Evolutionary conservation across 2,113 vertebrate species (phyloP).

Genomic region (Mellivora capensis): DNA sequence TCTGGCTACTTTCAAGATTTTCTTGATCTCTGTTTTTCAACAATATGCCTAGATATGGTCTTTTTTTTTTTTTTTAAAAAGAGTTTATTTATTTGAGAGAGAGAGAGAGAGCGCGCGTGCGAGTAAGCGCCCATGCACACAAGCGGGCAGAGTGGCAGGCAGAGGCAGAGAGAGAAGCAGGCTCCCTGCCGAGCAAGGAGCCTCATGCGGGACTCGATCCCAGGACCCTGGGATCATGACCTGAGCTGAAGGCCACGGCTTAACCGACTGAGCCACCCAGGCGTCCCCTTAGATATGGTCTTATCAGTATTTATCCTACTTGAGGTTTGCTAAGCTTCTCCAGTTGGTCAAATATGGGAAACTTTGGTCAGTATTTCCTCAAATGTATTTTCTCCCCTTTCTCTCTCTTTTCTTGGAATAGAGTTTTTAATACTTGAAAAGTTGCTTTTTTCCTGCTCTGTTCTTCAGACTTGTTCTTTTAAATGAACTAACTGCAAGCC

Average conservation of each 20-base stretch:
- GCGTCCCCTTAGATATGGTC: background rate
- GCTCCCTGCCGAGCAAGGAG: no score
- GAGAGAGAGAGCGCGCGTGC: accelerated
- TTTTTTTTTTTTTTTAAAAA: background rate
- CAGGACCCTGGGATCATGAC: no score
- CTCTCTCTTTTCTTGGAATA: background rate
- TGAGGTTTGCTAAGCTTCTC: background rate
- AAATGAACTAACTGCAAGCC: background rate
- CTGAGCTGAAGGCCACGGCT: no score
- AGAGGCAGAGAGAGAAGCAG: no score
- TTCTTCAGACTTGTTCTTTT: background rate
- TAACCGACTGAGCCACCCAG: no score
- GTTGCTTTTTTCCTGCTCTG: background rate
- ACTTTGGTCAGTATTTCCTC: background rate
- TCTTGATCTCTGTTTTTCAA: background rate
- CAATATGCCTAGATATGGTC: background rate
- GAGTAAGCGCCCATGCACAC: accelerated
- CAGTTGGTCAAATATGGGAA: background rate
- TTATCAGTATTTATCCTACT: background rate
- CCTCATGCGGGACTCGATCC: no score
- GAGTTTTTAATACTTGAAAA: background rate
- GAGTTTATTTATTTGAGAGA: no score
- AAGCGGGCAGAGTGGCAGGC: no score
- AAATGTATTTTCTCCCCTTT: background rate
- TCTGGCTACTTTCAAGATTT: background rate